phyloP scores from a whole-genome alignment of 1,140 invertebrate genomes.

The Hirudo medicinalis region DNA sequence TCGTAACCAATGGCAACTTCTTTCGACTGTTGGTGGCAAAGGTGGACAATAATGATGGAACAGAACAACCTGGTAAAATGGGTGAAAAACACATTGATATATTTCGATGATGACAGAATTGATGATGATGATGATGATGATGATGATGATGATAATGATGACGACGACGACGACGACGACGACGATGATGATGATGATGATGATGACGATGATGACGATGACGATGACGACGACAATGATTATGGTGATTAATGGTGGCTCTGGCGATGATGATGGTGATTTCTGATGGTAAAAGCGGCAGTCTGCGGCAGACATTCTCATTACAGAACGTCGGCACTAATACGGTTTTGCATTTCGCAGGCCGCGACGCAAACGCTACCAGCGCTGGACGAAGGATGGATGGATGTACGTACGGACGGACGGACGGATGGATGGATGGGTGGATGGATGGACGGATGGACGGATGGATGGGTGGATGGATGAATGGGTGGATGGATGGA shows the following conservation, averaged over 20 bases:
- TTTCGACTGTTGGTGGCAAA: no score
- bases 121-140: neutral
- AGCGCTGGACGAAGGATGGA: no score
- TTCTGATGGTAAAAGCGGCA: neutral
- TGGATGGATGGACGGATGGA: no score
- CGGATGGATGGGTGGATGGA: neutral
- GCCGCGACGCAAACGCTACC: no score
- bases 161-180: neutral
- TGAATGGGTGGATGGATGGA: neutral
- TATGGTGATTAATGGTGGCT: neutral
- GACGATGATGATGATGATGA: conserved; percentile 7
- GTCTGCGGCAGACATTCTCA: neutral
- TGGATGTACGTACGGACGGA: no score
- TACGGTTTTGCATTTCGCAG: no score
- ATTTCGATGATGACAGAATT: neutral
- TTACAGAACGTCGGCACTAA: neutral
- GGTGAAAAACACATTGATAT: no score
- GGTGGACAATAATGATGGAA: no score
- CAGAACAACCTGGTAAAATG: no score
- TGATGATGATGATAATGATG: conserved; percentile 11
- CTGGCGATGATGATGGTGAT: conserved; percentile 9
- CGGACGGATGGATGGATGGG: no score
- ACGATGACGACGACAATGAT: neutral
- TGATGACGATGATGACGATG: conserved; percentile 5
- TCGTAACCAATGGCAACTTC: no score